Evolutionary conservation across 2,797 vertebrate species (phyloP).

Genomic region (Pampus argenteus): DNA sequence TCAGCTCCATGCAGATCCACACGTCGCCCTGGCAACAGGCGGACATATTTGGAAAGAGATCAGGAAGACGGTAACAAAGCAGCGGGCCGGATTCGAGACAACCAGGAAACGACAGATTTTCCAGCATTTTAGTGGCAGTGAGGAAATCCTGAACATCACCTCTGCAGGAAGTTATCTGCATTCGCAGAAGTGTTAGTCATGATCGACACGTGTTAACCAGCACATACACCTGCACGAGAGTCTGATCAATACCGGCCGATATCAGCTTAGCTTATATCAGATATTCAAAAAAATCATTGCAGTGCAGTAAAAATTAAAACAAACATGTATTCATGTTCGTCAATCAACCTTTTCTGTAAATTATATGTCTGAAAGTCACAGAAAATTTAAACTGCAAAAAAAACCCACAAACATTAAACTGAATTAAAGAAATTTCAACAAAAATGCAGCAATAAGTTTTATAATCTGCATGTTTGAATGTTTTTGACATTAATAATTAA

Average conservation of each 20-base stretch:
- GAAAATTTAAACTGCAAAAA: too few relatives aligned
- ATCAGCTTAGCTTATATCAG: neutral
- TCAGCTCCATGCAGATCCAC: constrained; percentile 99
- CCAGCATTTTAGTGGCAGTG: constrained; percentile 4
- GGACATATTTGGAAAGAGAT: constrained; percentile 6
- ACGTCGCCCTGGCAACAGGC: constrained; percentile 89
- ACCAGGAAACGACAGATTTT: constrained; percentile 56
- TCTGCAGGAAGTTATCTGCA: constrained; percentile 52
- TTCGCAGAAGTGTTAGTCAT: constrained; percentile 14
- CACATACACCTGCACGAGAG: neutral
- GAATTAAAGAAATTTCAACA: too few relatives aligned
- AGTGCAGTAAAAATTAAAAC: neutral
- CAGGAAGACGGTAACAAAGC: constrained; percentile 11
- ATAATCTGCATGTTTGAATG: too few relatives aligned
- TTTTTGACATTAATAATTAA: neutral
- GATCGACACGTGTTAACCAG: neutral
- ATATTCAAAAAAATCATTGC: neutral
- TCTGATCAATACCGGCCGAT: neutral
- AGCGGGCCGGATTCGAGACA: constrained; percentile 38
- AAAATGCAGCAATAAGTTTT: too few relatives aligned
- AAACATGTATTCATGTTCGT: neutral
- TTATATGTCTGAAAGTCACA: too few relatives aligned
- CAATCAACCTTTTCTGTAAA: too few relatives aligned
- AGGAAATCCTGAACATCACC: constrained; percentile 70
- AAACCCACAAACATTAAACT: too few relatives aligned